Conservation (phyloP, 2,797 vertebrate genomes). For the Rhodeus uyekii region DNA sequence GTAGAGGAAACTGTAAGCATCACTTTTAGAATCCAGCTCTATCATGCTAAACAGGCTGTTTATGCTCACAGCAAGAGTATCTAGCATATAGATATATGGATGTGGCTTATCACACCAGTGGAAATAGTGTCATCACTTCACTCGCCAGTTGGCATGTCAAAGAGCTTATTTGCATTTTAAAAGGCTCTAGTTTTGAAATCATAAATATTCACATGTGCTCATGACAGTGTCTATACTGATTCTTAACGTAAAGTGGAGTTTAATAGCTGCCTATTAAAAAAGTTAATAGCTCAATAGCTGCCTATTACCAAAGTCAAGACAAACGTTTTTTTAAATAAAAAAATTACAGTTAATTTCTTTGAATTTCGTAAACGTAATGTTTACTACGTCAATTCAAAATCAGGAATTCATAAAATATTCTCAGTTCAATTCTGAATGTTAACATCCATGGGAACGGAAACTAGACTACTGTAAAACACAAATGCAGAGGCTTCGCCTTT, state of each 20-base stretch:
- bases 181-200: not conserved
- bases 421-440: not conserved
- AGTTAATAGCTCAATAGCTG: too few relatives aligned
- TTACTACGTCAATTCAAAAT: not conserved
- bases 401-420: not conserved
- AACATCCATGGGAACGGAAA: not conserved
- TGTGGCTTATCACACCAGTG: not conserved
- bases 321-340: too few relatives aligned
- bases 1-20: not conserved
- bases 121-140: constrained; percentile 11
- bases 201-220: not conserved
- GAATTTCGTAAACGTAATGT: not conserved
- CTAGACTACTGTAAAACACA: not conserved
- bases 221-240: not conserved
- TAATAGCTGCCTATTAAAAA: too few relatives aligned
- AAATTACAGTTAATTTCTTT: not conserved
- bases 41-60: not conserved
- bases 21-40: not conserved
- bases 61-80: not conserved
- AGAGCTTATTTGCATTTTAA: constrained; percentile 27
- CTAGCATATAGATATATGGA: not conserved
- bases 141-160: not conserved
- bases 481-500: not conserved
- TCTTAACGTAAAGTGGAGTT: not conserved
- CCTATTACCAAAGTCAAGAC: too few relatives aligned